Evolutionary conservation across 2,888 invertebrate species (phyloP), one percentile per base, ranked within the genome.

Genomic region (Cactoblastis cactorum): DNA sequence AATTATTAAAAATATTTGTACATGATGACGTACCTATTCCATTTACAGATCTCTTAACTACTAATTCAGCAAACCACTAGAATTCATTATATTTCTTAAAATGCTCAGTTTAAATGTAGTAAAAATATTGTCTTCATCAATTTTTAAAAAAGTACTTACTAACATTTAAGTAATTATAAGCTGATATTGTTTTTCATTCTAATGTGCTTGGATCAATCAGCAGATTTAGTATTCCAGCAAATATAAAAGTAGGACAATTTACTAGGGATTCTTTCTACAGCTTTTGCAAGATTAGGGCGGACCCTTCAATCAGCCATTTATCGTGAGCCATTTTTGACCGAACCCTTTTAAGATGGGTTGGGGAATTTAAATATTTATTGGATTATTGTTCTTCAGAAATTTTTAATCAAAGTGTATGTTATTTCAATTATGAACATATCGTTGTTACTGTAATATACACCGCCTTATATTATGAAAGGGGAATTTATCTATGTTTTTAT

Each of bases 291-390:
- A 43, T 28, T 43, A 43, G 11, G 43, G 24, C 43, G 4, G 43
- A 15, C 43, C 43, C 15, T 43, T 43, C 43, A 43, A 28, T 28
- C 43, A 43, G 43, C 15, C 17, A 28, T 28, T 43, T 43, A 43
- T 43, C 24, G 22, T 22, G 14, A 22, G 24, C 28, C 28, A 43
- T 43, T 43, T 43, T 43, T 43, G 43, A 32, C 43, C 28, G 22
- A 15, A 48, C 47, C 47, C 47, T 48, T 35, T 37, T 24, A 48
- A 28, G 47, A 17, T 57, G 60, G 63, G 61, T 64, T 64, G 65
- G 65, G 65, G 66, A 73, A 72, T 71, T 78, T 71, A 79, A 79
- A 80, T 77, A 80, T 80, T 70, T 52, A 54, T 50, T 38, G 49
- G 39, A 38, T 55, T 28, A 28, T 28, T n/a, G n/a, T n/a, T n/a